Percentiles rank a stretch among this genome's conserved stretches.
These are phyloP conservation scores for Gastrophryne carolinensis DNA, from an alignment of 2,797 vertebrate species.

Conservation along the genomic window DNA sequence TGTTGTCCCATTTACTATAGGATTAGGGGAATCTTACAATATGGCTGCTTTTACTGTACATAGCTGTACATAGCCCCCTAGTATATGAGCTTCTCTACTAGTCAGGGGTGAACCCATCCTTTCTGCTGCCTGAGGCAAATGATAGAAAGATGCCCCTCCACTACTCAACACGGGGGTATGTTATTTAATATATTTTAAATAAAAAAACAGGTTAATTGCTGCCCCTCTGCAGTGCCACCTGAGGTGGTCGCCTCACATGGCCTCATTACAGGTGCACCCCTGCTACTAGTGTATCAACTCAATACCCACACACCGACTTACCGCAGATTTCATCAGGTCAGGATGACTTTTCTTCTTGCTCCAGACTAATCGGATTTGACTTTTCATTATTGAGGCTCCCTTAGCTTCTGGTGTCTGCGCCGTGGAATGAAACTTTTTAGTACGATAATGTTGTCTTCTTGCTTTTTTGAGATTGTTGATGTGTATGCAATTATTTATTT, in stretches of 20 bases:
- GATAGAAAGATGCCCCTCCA: too few species aligned
- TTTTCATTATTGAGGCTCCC: conserved; percentile 32
- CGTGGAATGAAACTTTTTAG: conserved; percentile 38
- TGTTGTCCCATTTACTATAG: background rate
- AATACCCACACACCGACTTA: background rate
- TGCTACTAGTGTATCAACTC: background rate
- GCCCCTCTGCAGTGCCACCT: too few species aligned
- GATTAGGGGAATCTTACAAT: background rate
- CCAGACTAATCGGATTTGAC: conserved; percentile 29
- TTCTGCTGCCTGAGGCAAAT: too few species aligned
- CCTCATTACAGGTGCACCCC: background rate
- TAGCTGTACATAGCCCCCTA: background rate
- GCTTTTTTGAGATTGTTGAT: conserved; percentile 39
- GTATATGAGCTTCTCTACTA: too few species aligned
- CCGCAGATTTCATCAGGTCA: background rate
- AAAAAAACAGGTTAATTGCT: too few species aligned
- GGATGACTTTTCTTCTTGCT: background rate
- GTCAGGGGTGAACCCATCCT: too few species aligned
- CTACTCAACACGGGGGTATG: too few species aligned
- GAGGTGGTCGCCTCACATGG: too few species aligned
- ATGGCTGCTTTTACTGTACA: background rate
- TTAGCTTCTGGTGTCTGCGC: conserved; percentile 28
- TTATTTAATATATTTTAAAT: too few species aligned
- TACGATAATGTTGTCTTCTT: conserved; percentile 44
- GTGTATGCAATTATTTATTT: conserved; percentile 49